Percentiles rank a stretch among this genome's conserved stretches.
phyloP scores from a whole-genome alignment of 2,113 vertebrate species.

The Rhodinocichla rosea region DNA sequence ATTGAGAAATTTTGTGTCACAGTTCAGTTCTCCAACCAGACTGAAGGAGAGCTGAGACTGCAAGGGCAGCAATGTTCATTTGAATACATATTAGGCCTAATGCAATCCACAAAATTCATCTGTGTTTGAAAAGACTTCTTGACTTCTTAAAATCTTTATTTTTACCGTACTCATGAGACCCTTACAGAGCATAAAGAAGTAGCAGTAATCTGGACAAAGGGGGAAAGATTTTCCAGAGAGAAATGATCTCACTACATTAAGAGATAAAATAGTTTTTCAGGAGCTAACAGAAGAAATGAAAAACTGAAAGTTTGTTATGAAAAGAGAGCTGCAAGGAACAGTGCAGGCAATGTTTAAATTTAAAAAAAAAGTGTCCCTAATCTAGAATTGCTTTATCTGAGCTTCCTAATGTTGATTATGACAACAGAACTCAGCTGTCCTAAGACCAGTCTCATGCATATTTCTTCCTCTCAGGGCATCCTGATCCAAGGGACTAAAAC shows the following conservation, averaged over 20 bases:
- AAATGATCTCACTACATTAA: neutral
- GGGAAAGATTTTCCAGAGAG: neutral
- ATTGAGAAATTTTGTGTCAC: neutral
- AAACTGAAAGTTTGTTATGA: neutral
- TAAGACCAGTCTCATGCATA: neutral
- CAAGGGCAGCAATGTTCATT: neutral
- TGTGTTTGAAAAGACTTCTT: neutral
- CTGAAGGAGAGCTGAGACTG: neutral
- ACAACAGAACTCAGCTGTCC: neutral
- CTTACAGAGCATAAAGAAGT: neutral
- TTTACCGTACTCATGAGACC: neutral
- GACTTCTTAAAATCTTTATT: neutral
- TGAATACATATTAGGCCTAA: neutral
- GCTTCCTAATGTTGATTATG: neutral
- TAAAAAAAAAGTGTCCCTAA: neutral
- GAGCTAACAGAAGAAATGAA: neutral
- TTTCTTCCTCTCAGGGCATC: neutral
- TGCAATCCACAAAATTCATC: neutral
- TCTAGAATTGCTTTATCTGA: neutral
- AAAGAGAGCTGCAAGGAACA: neutral
- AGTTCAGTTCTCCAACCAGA: neutral
- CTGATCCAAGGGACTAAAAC: neutral
- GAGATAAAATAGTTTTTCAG: neutral
- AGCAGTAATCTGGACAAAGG: neutral
- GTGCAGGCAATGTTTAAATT: neutral